phyloP scores from a whole-genome alignment of 2,113 vertebrate genomes.

The Vulpes lagopus region DNA sequence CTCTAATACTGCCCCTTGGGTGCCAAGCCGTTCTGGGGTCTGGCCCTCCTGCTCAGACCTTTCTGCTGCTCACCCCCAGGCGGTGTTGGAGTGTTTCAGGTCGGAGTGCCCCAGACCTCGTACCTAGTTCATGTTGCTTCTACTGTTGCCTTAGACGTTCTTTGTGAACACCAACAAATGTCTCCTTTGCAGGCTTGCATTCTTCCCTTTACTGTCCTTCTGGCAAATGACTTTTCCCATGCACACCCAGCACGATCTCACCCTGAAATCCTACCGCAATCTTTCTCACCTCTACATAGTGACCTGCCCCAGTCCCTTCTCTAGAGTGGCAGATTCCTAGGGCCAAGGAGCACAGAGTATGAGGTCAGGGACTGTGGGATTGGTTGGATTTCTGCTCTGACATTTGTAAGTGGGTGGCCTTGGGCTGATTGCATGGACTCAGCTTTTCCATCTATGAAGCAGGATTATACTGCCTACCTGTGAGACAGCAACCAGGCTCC shows the following conservation, averaged over 20 bases:
- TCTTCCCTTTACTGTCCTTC: background rate
- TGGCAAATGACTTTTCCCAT: background rate
- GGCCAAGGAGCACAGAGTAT: background rate
- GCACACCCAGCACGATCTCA: too few species aligned
- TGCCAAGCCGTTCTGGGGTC: too few species aligned
- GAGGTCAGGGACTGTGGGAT: too few species aligned
- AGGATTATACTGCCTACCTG: too few species aligned
- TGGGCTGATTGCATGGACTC: too few species aligned
- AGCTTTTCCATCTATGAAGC: background rate
- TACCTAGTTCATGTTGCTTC: rapidly evolving
- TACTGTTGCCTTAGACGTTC: background rate
- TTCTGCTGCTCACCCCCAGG: background rate
- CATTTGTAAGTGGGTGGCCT: background rate
- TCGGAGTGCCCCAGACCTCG: background rate
- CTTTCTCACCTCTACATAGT: background rate
- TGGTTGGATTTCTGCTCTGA: background rate
- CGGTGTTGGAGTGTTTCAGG: background rate
- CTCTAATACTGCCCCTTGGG: background rate
- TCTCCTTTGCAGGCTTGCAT: background rate
- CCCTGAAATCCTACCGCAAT: background rate
- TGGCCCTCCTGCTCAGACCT: background rate
- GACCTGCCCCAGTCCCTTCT: background rate
- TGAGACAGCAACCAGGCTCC: background rate
- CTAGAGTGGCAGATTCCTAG: background rate
- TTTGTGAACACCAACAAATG: background rate